Evolutionary conservation across 2,797 vertebrate species (phyloP), one percentile per base, ranked within the genome.

Genomic region (Helarctos malayanus): DNA sequence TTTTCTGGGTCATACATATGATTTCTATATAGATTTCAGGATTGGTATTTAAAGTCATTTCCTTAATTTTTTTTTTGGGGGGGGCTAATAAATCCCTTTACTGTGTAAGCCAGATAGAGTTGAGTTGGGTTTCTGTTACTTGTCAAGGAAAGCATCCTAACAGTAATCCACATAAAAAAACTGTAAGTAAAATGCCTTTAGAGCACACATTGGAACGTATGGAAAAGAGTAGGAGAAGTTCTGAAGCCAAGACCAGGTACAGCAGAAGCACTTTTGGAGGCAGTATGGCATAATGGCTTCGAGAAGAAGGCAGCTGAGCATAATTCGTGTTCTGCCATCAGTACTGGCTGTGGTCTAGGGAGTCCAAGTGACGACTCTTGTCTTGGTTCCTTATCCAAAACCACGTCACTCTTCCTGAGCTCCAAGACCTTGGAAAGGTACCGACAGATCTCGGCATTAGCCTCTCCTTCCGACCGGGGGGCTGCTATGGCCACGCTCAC

Each of bases 401-500:
- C 80, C 9, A 99, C 94, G 0, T 99, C 99, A 80, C 99, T 99
- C 97, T 99, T 99, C 99, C 99, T 99, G 97, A 99, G 98, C 61
- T 98, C 98, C 56, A 99, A 98, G 61, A 99, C 99, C 98, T 99
- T 99, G 63, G 99, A 99, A 47, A 99, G 99, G 95, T 98, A 99
- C 0, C 99, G 99, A 41, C 99, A 97, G 18, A 99, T 99, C 97
- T 99, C 99, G 0, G 99, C 93, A 5, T 99, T 99, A 7, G 99
- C 99, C 97, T 99, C 99, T 71, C 99, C 99, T 59, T 99, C 99
- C 0, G 99, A 98, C 0, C 99, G 99, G 6, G 99, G 99, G 0
- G 99, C 99, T 21, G 99, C 99, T 10, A 99, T 99, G 56, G 99
- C 99, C 23, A 99, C 98, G 7, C 99, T 99, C 32, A 99, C 99